Percentiles rank a stretch among this genome's conserved stretches.
Evolutionary conservation across 2,797 vertebrate species (phyloP).

Genomic region (Paratrypauchen microcephalus): DNA sequence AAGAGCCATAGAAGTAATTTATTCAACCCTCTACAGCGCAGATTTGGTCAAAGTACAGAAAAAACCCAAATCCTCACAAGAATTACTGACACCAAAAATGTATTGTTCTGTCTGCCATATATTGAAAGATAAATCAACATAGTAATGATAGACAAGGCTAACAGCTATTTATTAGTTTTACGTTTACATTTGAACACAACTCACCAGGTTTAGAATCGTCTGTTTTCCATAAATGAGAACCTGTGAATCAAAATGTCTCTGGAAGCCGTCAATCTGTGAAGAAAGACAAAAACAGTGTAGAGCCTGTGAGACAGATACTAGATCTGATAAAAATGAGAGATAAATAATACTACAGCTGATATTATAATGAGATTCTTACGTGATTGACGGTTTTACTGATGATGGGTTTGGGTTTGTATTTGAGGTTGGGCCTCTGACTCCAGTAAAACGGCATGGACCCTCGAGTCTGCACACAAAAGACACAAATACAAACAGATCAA

Average conservation of each 20-base stretch:
- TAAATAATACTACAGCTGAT: no score
- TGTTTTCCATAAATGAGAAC: constrained; percentile 97
- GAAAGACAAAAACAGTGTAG: constrained; percentile 8
- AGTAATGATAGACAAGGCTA: no score
- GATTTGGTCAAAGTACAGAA: no score
- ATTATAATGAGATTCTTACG: constrained; percentile 65
- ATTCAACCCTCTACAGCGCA: no score
- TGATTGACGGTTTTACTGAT: constrained; percentile 93
- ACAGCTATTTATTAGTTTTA: neutral
- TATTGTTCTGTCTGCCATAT: no score
- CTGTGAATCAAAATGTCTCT: constrained; percentile 97
- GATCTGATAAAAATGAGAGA: no score
- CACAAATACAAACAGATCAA: neutral
- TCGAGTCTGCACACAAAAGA: constrained; percentile 80
- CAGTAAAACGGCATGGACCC: constrained; percentile 98
- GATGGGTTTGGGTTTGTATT: constrained; percentile 93
- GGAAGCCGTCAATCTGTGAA: constrained; percentile 92
- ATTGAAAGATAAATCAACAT: no score
- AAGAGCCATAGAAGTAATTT: no score
- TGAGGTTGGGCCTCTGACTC: constrained; percentile 98
- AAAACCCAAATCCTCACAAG: no score
- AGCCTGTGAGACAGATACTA: neutral
- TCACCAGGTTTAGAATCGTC: constrained; percentile 94
- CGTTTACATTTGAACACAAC: constrained; percentile 18
- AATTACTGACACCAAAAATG: no score